Evolutionary conservation across 2,888 invertebrate genomes (phyloP).

Genomic region (Tigriopus californicus): DNA sequence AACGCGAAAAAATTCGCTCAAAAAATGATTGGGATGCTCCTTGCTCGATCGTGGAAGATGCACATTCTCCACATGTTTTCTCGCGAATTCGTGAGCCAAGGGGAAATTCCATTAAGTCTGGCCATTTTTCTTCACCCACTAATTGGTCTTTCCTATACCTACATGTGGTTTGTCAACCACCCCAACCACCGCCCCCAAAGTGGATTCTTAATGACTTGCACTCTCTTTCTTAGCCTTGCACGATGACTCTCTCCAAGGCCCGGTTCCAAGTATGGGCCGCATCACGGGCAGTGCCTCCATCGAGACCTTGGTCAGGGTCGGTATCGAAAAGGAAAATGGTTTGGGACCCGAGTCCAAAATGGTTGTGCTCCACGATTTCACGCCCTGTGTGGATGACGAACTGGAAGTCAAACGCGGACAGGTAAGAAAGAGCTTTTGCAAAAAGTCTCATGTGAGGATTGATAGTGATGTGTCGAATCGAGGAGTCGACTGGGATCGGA

Average conservation of each 20-base stretch:
- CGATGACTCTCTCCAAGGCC: slow-evolving; percentile 52
- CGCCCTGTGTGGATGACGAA: slow-evolving; percentile 86
- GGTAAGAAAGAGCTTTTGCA: slow-evolving; percentile 27
- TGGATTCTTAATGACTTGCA: no score
- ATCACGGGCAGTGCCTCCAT: slow-evolving; percentile 88
- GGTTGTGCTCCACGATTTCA: slow-evolving; percentile 84
- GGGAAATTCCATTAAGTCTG: no score
- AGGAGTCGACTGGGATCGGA: no score
- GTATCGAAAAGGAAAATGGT: slow-evolving; percentile 68
- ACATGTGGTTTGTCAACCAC: not conserved
- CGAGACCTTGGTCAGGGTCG: slow-evolving; percentile 68
- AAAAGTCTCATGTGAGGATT: not conserved
- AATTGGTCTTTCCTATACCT: not conserved
- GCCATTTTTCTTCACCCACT: no score
- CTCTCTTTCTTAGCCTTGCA: slow-evolving; percentile 45
- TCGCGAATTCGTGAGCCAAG: no score
- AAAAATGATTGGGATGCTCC: no score
- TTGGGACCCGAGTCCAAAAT: slow-evolving; percentile 81
- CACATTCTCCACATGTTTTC: no score
- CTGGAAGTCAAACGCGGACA: slow-evolving; percentile 73
- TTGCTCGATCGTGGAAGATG: no score
- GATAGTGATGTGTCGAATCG: no score
- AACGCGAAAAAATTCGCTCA: no score
- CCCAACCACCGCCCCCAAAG: no score
- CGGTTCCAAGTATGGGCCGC: slow-evolving; percentile 65